Evolutionary conservation across 2,888 invertebrate genomes (phyloP).

Genomic region (Drosophila mettleri): DNA sequence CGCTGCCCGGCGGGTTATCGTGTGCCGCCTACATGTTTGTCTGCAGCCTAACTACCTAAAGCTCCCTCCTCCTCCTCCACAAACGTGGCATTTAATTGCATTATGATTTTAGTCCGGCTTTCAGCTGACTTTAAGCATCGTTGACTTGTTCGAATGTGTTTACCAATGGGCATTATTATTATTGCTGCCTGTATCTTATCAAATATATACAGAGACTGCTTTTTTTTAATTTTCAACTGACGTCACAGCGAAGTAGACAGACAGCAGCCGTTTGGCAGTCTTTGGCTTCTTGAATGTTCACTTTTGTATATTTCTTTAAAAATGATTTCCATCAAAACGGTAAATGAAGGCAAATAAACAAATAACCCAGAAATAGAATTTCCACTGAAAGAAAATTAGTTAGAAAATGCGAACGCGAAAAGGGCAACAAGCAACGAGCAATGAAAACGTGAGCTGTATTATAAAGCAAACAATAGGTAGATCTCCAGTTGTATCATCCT

Average conservation of each 20-base stretch:
- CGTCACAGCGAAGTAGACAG: slow-evolving; percentile 58
- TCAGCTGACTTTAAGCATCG: slow-evolving; percentile 33
- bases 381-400: slow-evolving; percentile 58
- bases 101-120: slow-evolving; percentile 55
- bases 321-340: slow-evolving; percentile 69
- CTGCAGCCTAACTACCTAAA: not conserved
- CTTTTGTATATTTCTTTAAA: slow-evolving; percentile 49
- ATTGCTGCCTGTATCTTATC: slow-evolving; percentile 37
- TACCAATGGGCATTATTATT: slow-evolving; percentile 15
- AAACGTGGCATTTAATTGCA: slow-evolving; percentile 53
- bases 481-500: slow-evolving; percentile 1
- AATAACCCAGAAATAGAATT: slow-evolving; percentile 66
- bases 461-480: slow-evolving; percentile 42
- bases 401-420: slow-evolving; percentile 54
- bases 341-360: slow-evolving; percentile 70
- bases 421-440: slow-evolving; percentile 30
- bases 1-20: slow-evolving; percentile 39
- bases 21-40: slow-evolving; percentile 18
- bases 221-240: slow-evolving; percentile 32
- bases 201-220: not conserved
- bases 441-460: slow-evolving; percentile 62
- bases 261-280: slow-evolving; percentile 46
- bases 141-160: slow-evolving; percentile 50
- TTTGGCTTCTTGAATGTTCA: slow-evolving; percentile 25
- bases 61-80: not conserved